Conservation (phyloP, 2,113 vertebrate genomes). For the Pheucticus melanocephalus region DNA sequence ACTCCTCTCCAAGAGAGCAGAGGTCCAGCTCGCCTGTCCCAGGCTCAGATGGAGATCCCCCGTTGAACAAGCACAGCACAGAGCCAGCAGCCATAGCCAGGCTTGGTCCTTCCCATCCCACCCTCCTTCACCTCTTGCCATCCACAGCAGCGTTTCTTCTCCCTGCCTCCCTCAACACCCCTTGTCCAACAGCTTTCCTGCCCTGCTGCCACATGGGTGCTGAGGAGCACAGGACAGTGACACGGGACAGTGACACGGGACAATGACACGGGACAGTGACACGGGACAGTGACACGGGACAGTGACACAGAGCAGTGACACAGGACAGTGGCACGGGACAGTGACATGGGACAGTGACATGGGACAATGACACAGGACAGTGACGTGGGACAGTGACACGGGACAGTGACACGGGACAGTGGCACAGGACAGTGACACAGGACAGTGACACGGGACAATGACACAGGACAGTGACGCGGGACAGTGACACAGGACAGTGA, state of each 20-base stretch:
- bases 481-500: neutral
- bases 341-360: neutral
- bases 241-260: neutral
- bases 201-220: neutral
- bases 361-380: neutral
- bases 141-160: accelerated
- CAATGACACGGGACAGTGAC: too few relatives aligned
- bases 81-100: neutral
- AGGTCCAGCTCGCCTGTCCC: accelerated
- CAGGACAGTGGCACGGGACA: too few relatives aligned
- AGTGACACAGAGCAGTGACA: too few relatives aligned
- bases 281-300: too few relatives aligned
- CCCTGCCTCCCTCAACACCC: neutral
- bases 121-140: neutral
- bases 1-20: neutral
- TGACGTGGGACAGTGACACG: neutral
- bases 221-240: neutral
- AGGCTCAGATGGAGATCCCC: neutral
- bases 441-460: neutral
- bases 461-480: neutral
- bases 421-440: neutral
- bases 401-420: neutral
- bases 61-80: accelerated
- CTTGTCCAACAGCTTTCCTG: neutral
- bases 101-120: neutral